Base-by-base conservation (phyloP, 2,797 vertebrate genomes). In the Oreonectes daqikongensis region DNA sequence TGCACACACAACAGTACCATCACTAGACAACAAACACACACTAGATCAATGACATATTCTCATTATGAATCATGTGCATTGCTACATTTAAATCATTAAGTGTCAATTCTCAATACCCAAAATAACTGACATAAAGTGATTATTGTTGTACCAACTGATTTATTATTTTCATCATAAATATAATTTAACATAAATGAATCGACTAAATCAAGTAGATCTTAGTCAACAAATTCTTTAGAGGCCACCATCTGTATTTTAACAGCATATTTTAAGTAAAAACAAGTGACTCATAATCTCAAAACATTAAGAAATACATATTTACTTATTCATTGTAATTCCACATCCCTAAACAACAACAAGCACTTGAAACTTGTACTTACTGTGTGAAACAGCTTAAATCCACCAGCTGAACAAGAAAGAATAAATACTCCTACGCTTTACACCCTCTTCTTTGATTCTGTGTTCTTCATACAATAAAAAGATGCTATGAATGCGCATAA, bases 1-100 rank as follows among this genome's bases (percentile, higher is more conserved):
- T 82, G 90, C 82, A 92, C 68, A 70, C 86, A 85, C 59, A 89
- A 84, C 82, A 88, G 83, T 89, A 89, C 90, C 72, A 68, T 85
- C 69, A 55, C 79, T 81, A 85, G 15, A 67, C 11, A 22, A 68
- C 11, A 72, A 4, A 68, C 59, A 26, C 14, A 44, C 14, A 35
- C 20, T n/a, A 0, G 14, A 11, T 28, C 20, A 50, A 30, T 22
- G 7, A 63, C n/a, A 11, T 52, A 2, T 9, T 24, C n/a, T 15
- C 15, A 52, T 42, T n/a, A 15, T 14, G 12, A 42, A 42, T 42
- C 12, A 42, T 42, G 40, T 42, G 10, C 40, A 35, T 10, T 35
- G 35, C 35, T 35, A 35, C 20, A 14, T 18, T 48, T 7, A 5
- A 6, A 48, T 4, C 15, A 48, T 48, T n/a, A 2, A 48, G 40